phyloP scores from a whole-genome alignment of 2,113 vertebrate species.

The Galemys pyrenaicus region DNA sequence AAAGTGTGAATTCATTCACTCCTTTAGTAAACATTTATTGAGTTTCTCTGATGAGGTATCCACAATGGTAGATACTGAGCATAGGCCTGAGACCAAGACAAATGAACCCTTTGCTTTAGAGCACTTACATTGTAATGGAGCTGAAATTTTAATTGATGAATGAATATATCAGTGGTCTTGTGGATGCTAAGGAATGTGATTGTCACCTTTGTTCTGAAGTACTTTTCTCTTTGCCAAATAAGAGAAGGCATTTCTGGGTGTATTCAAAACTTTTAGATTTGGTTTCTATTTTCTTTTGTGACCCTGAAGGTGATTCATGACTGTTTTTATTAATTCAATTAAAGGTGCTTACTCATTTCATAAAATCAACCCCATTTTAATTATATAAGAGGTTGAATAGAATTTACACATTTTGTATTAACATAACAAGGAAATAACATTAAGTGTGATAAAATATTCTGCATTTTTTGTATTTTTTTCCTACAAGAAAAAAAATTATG shows the following conservation, averaged over 20 bases:
- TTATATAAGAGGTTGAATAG: neutral
- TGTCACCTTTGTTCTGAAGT: slow-evolving; percentile 23
- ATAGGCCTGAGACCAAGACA: neutral
- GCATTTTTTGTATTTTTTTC: neutral
- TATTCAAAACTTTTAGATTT: slow-evolving; percentile 25
- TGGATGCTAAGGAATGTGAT: neutral
- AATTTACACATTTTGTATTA: neutral
- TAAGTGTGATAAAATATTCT: neutral
- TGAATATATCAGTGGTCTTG: neutral
- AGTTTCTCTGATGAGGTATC: slow-evolving; percentile 3
- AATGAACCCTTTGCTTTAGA: neutral
- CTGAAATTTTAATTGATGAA: slow-evolving; percentile 54
- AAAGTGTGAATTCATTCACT: neutral
- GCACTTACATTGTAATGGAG: neutral
- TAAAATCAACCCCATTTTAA: neutral
- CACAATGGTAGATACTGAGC: neutral
- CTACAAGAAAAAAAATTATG: neutral
- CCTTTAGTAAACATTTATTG: slow-evolving; percentile 29
- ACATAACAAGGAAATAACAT: neutral
- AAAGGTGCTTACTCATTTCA: slow-evolving; percentile 6
- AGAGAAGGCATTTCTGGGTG: neutral
- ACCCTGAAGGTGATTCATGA: slow-evolving; percentile 26
- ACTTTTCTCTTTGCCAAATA: slow-evolving; percentile 5
- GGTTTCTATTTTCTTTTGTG: neutral
- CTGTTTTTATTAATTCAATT: slow-evolving; percentile 21